Percentiles rank a stretch among this genome's conserved stretches.
Conservation (phyloP, 2,888 invertebrate species). For the Branchinecta sandiegonensis region DNA sequence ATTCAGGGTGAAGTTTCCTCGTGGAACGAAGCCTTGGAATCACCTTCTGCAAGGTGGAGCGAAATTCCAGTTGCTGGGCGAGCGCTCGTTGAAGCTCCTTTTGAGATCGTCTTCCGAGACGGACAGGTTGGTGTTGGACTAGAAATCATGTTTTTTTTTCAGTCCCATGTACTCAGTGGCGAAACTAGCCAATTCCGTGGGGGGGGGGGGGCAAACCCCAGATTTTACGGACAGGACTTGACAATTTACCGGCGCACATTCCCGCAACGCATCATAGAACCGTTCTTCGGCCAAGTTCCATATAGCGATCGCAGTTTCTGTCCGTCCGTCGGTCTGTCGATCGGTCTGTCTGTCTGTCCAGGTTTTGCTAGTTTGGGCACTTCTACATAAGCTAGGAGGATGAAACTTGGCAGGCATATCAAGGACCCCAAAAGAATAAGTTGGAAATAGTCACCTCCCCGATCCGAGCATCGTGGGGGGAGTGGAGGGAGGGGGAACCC, state of each 20-base stretch:
- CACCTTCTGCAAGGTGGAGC: not conserved
- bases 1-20: not conserved
- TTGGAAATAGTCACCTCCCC: no score
- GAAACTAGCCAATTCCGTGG: not conserved
- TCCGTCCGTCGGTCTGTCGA: no score
- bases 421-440: no score
- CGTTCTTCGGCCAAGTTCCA: no score
- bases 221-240: constrained; percentile 19
- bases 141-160: constrained; percentile 4
- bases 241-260: not conserved
- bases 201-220: constrained; percentile 18
- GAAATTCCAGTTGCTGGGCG: constrained; percentile 3
- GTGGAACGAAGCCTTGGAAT: constrained; percentile 9
- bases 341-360: no score
- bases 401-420: no score
- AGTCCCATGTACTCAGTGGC: not conserved
- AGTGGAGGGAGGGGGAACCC: no score
- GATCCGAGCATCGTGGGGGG: no score
- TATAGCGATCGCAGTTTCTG: no score
- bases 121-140: not conserved
- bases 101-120: not conserved
- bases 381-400: no score
- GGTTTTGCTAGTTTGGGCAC: no score
- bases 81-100: not conserved
- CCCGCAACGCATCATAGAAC: no score